phyloP scores from a whole-genome alignment of 2,113 vertebrate species.

The Pseudonaja textilis region DNA sequence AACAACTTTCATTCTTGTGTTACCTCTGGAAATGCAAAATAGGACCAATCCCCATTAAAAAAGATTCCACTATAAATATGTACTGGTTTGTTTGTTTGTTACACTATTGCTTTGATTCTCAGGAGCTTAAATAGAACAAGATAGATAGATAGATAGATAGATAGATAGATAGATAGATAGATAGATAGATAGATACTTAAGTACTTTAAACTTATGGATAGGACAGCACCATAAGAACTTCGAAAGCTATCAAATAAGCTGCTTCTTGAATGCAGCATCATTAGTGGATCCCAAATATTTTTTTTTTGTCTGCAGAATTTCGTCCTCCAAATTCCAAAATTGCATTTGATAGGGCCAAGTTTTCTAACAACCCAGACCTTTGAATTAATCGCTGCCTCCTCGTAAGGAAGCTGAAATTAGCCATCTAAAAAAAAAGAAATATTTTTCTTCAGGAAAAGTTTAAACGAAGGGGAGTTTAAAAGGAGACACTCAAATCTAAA shows the following conservation, averaged over 20 bases:
- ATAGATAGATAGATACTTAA: too few species aligned
- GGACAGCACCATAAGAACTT: background rate
- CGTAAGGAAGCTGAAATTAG: background rate
- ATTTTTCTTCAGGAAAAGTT: background rate
- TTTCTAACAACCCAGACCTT: slow-evolving; percentile 5
- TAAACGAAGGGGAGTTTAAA: background rate
- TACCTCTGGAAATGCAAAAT: background rate
- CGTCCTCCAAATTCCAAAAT: background rate
- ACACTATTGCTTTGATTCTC: background rate
- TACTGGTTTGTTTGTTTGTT: background rate
- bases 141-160: too few species aligned
- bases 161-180: too few species aligned
- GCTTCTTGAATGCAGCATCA: background rate
- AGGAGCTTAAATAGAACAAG: background rate
- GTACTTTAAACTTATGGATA: background rate
- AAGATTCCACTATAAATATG: background rate
- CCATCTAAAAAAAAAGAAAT: background rate
- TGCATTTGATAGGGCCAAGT: background rate
- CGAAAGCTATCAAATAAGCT: background rate
- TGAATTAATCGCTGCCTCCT: background rate
- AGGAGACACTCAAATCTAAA: background rate
- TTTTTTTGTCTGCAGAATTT: background rate
- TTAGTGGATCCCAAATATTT: background rate
- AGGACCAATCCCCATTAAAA: background rate
- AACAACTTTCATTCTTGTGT: background rate